Evolutionary conservation across 2,797 vertebrate species (phyloP), one percentile per base, ranked within the genome.

Genomic region (Apogon hyalosoma): DNA sequence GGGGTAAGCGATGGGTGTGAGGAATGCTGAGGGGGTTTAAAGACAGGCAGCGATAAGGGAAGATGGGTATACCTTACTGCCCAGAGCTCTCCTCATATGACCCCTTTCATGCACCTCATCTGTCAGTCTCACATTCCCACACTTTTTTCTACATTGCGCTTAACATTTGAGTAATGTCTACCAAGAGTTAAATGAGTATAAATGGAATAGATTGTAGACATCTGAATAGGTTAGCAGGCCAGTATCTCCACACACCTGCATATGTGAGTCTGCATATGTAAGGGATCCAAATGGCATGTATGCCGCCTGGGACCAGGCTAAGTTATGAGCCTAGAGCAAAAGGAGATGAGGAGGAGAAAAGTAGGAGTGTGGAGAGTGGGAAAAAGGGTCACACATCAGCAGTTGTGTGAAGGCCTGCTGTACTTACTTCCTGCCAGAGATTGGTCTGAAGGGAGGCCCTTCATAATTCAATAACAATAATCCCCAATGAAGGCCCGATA

Each of bases 391-490:
- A 81, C 68, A 80, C 88, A 82, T 83, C 69, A 87, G 83, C 68
- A 48, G 85, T 59, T 65, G 52, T 38, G 63, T 80, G 75, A 88
- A 85, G 77, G 75, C 64, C 74, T 66, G 83, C 80, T 46, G 54
- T 80, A 67, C 46, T 33, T 11, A 66, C 86, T 83, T 90, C 87
- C 90, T 88, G 84, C 75, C 77, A 70, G 45, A 68, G 77, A 74
- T 41, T 19, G 51, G 62, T 78, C 70, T 59, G 53, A 79, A 60
- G 72, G 77, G 78, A 84, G 84, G 77, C 67, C 83, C 84, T 74
- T 79, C 88, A 91, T 94, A 93, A 94, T 94, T 93, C 91, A 93
- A 94, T 93, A 93, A 93, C 90, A 91, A 91, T 92, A 93, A 94
- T 93, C 91, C 90, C 89, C 90, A 92, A 88, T 92, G 89, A 92